Evolutionary conservation across 2,888 invertebrate species (phyloP), one percentile per base, ranked within the genome.

Genomic region (Gnatocerus cornutus): DNA sequence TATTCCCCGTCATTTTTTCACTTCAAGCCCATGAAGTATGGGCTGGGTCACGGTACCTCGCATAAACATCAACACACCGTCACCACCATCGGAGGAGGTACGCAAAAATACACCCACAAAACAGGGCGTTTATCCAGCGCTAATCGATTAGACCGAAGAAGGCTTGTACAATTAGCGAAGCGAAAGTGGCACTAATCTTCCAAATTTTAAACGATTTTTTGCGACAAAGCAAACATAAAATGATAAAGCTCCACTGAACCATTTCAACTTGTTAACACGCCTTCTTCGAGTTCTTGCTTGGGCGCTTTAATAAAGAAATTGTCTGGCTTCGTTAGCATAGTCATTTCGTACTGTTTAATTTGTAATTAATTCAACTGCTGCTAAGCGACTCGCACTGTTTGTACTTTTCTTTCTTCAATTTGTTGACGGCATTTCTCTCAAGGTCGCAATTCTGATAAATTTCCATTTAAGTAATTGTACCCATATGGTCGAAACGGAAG

Each of bases 1-100:
- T 95, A 95, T 85, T 95, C 95, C 66, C 96, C 96, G 4, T 95
- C 95, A 9, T 96, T 96, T 86, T 95, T 96, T 85, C 96, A 96
- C 87, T 95, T 96, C 86, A 96, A 96, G 85, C 96, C 96, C 46
- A 90, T 93, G 74, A 93, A 94, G 82, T 92, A 92, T 81, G 92
- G 91, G 67, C 56, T 79, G 16, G 74, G 70, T 53, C 75, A 78
- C 48, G 77, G 77, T 12, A 74, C 74, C 3, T 74, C 75, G 27
- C 75, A 77, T 37, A 82, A 83, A 71, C 80, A 82, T 67, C 82
- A 80, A 37, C 82, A 79, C 39, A 80, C 81, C 21, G 78, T 82
- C 46, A 81, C 83, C 3, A 81, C 84, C n/a, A 69, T 82, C 33
- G 80, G 82, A 69, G 81, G 81, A 79, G 84, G 83, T 81, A 80